Percentiles rank a stretch among this genome's conserved stretches.
Evolutionary conservation across 2,113 vertebrate species (phyloP).

Genomic region (Tautogolabrus adspersus): DNA sequence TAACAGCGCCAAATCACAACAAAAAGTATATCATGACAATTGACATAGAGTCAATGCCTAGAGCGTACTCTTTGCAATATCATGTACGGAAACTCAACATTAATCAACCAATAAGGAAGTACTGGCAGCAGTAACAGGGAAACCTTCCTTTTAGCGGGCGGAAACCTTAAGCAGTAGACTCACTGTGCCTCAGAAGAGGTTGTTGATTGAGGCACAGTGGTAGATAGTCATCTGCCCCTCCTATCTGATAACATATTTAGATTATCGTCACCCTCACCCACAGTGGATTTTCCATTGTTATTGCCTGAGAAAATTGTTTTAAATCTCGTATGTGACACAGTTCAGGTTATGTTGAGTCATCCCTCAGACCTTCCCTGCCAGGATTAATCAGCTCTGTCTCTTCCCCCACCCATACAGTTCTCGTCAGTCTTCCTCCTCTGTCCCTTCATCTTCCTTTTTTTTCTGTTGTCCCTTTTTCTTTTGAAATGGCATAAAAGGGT

Average conservation of each 20-base stretch:
- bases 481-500: conserved; percentile 63
- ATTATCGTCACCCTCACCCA: conserved; percentile 23
- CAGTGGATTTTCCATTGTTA: conserved; percentile 29
- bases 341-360: conserved; percentile 52
- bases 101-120: no score
- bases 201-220: no score
- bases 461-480: conserved; percentile 37
- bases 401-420: conserved; percentile 14
- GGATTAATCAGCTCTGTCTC: conserved; percentile 52
- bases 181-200: no score
- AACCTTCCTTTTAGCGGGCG: no score
- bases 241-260: background rate
- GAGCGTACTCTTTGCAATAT: no score
- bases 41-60: no score
- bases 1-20: no score
- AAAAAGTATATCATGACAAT: no score
- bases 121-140: no score
- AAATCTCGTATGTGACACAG: conserved; percentile 43
- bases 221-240: background rate
- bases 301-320: conserved; percentile 32
- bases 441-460: conserved; percentile 24
- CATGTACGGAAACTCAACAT: no score
- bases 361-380: conserved; percentile 27
- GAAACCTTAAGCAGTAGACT: no score
- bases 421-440: conserved; percentile 3